A percentile compares a stretch with the other conserved stretches of the same genome.
phyloP scores from a whole-genome alignment of 2,888 invertebrate genomes.

The Lymantria dispar region DNA sequence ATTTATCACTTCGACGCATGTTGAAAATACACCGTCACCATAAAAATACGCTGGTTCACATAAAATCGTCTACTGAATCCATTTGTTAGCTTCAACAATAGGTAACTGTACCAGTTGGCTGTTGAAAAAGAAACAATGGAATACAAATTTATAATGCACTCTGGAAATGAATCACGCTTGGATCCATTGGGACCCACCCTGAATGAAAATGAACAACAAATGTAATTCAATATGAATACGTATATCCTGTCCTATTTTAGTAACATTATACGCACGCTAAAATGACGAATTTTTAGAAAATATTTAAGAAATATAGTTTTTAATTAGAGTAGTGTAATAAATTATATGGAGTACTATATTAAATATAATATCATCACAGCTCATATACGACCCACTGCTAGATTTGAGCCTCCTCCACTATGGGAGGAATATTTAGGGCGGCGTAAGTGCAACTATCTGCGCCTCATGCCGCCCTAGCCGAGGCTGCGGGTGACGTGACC shows the following conservation, averaged over 20 bases:
- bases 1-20: slow-evolving; percentile 3
- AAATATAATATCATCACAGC: too few relatives aligned
- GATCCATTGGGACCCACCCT: slow-evolving; percentile 57
- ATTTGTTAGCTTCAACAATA: slow-evolving; percentile 70
- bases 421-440: too few relatives aligned
- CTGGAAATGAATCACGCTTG: slow-evolving; percentile 69
- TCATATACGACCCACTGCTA: too few relatives aligned
- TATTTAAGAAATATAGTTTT: too few relatives aligned
- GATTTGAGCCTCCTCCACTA: too few relatives aligned
- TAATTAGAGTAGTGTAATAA: too few relatives aligned
- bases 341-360: too few relatives aligned
- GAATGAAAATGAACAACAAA: slow-evolving; percentile 75
- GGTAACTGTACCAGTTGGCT: slow-evolving; percentile 66
- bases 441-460: too few relatives aligned
- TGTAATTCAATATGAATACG: slow-evolving; percentile 47
- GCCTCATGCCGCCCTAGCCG: too few relatives aligned
- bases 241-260: slow-evolving; percentile 11
- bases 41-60: slow-evolving; percentile 41
- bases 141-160: slow-evolving; percentile 78
- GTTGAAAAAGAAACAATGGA: slow-evolving; percentile 72
- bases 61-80: slow-evolving; percentile 63
- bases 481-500: too few relatives aligned
- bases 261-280: too few relatives aligned
- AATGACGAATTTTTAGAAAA: too few relatives aligned
- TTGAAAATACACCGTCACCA: slow-evolving; percentile 16